Base-by-base conservation (phyloP, 2,888 invertebrate genomes). In the Pollenia amentaria region DNA sequence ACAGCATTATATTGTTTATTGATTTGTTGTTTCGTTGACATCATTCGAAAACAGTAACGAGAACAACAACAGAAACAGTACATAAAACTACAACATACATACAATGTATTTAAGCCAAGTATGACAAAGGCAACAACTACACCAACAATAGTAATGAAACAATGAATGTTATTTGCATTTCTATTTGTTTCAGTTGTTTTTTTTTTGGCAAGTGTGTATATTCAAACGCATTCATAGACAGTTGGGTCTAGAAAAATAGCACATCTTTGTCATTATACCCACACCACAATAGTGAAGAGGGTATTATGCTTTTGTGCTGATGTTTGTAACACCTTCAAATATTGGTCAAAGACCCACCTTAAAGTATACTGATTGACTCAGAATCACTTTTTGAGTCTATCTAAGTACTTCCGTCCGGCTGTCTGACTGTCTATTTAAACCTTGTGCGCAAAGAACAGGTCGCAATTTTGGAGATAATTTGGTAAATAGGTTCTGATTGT, bases 1-100 rank as follows among this genome's bases (percentile, higher is more conserved):
- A 78, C 55, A 46, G 44, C 72, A 69, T 75, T 69, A 6, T 65
- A 72, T 78, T 78, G 72, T 78, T 84, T 86, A 86, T 86, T 79
- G 83, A 86, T 79, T 83, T 79, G 83, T 51, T 75, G 51, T 57
- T 62, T 67, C 57, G 87, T 87, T 87, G 80, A 84, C 80, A 87
- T 87, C 73, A 77, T 77, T 84, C 83, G 60, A 72, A 72, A 83
- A 79, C 75, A 65, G 53, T 67, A 73, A 75, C 70, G 48, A 76
- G 29, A 44, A 70, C 53, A 75, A 65, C 38, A 65, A 53, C 55
- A 55, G n/a, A n/a, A n/a, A 60, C 67, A 40, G 48, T 51, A 65
- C 42, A 21, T 51, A 65, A 16, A 46, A 65, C 16, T 38, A 40
- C 29, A 48, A 10, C 18, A 1, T 16, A 64, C 16, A 48, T 53